Evolutionary conservation across 2,888 invertebrate genomes (phyloP).

Genomic region (Chymomyza amoena): DNA sequence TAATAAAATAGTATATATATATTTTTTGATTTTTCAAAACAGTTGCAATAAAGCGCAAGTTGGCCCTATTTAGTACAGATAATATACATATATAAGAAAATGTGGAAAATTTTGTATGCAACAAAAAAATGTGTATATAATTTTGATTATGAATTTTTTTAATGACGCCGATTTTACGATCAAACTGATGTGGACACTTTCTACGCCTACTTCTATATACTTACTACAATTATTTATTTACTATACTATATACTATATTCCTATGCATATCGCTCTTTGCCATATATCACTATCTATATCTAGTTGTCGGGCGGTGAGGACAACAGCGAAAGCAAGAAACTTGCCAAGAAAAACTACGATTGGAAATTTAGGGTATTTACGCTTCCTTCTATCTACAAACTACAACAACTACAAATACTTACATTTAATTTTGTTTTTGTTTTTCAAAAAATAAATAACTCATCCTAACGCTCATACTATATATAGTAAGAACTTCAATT

Average conservation of each 20-base stretch:
- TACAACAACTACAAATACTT: constrained; percentile 23
- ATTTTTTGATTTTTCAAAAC: constrained; percentile 20
- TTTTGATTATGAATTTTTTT: constrained; percentile 29
- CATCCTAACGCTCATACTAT: constrained; percentile 33
- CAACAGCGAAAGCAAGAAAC: constrained; percentile 72
- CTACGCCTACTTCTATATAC: constrained; percentile 14
- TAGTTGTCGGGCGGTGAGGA: constrained; percentile 78
- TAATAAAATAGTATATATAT: constrained; percentile 8
- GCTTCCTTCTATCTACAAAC: constrained; percentile 26
- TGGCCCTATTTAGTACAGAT: constrained; percentile 8
- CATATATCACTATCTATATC: constrained; percentile 29
- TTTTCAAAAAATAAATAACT: constrained; percentile 17
- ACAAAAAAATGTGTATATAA: constrained; percentile 21
- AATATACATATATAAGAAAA: constrained; percentile 37
- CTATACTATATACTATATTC: not conserved
- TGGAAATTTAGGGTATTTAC: constrained; percentile 82
- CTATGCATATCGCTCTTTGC: not conserved
- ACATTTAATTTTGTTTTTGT: constrained; percentile 5
- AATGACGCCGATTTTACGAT: constrained; percentile 22
- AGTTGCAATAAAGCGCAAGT: constrained; percentile 65
- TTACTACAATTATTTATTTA: not conserved
- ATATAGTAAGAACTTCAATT: constrained; percentile 13
- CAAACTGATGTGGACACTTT: constrained; percentile 32
- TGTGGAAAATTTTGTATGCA: constrained; percentile 51
- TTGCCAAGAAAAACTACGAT: constrained; percentile 79